Percentiles rank a stretch among this genome's conserved stretches.
phyloP scores from a whole-genome alignment of 2,888 invertebrate species.

The Athrips mouffetella region DNA sequence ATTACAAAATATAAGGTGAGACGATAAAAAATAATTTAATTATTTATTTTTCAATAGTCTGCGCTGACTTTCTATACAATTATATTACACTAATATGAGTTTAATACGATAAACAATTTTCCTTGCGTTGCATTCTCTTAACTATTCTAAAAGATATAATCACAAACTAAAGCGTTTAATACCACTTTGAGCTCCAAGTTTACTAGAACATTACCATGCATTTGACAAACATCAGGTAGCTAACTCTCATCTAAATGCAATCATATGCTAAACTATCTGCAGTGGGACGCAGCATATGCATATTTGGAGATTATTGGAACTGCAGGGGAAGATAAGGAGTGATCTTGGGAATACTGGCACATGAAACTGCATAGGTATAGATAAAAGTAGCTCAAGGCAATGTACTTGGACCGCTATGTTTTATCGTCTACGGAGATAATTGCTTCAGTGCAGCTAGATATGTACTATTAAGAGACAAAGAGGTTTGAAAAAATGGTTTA shows the following conservation, averaged over 20 bases:
- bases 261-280: slow-evolving; percentile 13
- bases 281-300: slow-evolving; percentile 21
- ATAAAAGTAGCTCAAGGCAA: neutral
- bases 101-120: too few species aligned
- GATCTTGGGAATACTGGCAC: slow-evolving; percentile 25
- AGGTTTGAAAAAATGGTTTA: neutral
- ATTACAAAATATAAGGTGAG: too few species aligned
- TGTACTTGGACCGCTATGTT: neutral
- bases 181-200: neutral
- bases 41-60: too few species aligned
- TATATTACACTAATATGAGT: too few species aligned
- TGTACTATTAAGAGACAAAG: too few species aligned
- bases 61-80: too few species aligned
- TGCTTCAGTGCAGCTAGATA: too few species aligned
- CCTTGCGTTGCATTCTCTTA: too few species aligned
- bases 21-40: too few species aligned
- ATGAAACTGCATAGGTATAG: slow-evolving; percentile 5
- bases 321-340: slow-evolving; percentile 35
- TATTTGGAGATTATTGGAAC: slow-evolving; percentile 29
- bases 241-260: slow-evolving; percentile 11
- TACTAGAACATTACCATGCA: slow-evolving; percentile 2
- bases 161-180: slow-evolving; percentile 4
- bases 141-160: too few species aligned
- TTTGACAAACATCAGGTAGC: slow-evolving; percentile 8
- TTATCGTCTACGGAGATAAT: neutral